phyloP scores from a whole-genome alignment of 2,113 vertebrate genomes.

The Zosterops pallidus region DNA sequence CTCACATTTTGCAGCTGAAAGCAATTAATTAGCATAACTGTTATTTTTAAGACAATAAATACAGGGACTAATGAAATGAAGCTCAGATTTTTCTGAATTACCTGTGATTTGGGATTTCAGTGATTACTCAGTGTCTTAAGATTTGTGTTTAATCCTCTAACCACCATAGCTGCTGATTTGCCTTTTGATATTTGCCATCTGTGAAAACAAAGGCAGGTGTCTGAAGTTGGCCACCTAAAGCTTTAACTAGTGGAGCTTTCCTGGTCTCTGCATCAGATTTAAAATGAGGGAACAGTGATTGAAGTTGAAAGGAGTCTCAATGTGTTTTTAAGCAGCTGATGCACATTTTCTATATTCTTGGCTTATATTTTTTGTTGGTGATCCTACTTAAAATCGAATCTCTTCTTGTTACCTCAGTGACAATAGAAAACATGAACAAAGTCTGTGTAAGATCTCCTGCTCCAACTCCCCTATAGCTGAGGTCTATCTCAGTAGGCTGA shows the following conservation, averaged over 20 bases:
- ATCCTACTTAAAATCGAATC: not conserved
- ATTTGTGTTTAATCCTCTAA: not conserved
- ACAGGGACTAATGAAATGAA: not conserved
- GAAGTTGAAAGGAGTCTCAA: not conserved
- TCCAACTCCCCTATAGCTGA: not conserved
- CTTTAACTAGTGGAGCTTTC: not conserved
- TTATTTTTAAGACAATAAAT: not conserved
- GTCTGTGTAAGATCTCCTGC: not conserved
- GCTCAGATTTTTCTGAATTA: not conserved
- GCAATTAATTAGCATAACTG: not conserved
- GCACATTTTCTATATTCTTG: not conserved
- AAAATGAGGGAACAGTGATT: not conserved
- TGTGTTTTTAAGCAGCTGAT: not conserved
- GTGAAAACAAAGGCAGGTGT: not conserved
- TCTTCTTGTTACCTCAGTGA: not conserved
- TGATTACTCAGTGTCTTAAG: not conserved
- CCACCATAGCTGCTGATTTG: not conserved
- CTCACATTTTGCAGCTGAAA: not conserved
- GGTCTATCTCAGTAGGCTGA: not conserved
- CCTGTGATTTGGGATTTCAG: not conserved
- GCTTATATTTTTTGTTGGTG: not conserved
- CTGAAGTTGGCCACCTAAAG: not conserved
- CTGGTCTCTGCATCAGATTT: not conserved
- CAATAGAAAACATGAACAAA: not conserved
- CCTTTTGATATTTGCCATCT: not conserved